Conservation (phyloP, 2,888 invertebrate species). For the Drosophila melanosoma region DNA sequence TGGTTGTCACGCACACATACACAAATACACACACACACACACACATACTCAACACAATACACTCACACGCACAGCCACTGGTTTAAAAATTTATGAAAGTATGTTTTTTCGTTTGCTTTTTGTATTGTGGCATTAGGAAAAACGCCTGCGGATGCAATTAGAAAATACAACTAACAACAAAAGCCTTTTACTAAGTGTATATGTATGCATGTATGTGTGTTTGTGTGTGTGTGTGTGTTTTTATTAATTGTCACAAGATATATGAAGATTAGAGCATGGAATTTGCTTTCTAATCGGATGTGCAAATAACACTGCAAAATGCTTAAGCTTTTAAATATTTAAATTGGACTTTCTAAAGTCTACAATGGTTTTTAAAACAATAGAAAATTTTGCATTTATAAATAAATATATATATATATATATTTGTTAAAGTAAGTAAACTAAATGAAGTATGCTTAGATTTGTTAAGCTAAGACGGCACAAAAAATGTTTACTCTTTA, state of each 20-base stretch:
- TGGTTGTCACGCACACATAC: constrained; percentile 32
- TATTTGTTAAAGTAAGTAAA: neutral
- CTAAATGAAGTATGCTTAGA: too few relatives aligned
- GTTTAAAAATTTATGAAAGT: constrained; percentile 49
- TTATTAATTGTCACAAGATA: constrained; percentile 14
- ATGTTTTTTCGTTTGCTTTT: constrained; percentile 56
- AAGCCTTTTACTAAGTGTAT: constrained; percentile 11
- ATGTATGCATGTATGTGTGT: neutral
- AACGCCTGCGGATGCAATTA: constrained; percentile 69
- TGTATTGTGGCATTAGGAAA: constrained; percentile 43
- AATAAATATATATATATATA: neutral
- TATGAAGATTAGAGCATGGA: constrained; percentile 6
- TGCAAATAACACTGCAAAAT: constrained; percentile 9
- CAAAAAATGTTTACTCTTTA: too few relatives aligned
- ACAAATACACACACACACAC: constrained; percentile 4
- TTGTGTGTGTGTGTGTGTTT: neutral
- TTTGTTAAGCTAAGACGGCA: too few relatives aligned
- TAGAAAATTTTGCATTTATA: neutral
- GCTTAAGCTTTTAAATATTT: constrained; percentile 11
- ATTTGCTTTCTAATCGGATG: constrained; percentile 3
- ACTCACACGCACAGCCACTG: neutral
- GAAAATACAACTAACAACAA: constrained; percentile 45
- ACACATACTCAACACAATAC: constrained; percentile 3
- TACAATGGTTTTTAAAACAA: too few relatives aligned
- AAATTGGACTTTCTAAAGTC: neutral